Evolutionary conservation across 30 jellyfish, hydroid and myxozoan genomes (phyloP).

Genomic region (Calvadosia cruxmelitensis): DNA sequence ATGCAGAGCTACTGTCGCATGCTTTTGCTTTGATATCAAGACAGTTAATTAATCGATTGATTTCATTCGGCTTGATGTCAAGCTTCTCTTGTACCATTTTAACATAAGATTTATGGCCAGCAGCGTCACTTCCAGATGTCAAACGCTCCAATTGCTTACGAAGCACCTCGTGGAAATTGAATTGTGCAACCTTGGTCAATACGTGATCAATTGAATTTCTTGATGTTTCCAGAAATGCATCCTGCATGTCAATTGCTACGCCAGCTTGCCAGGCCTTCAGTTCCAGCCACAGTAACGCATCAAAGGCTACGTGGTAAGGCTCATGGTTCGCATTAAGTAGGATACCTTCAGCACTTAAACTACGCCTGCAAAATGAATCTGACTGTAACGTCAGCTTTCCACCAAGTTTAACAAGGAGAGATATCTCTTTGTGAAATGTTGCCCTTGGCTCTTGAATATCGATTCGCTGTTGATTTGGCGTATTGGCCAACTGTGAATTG

Average conservation of each 20-base stretch:
- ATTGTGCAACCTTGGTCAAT: conserved; percentile 31
- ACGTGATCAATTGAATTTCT: conserved; percentile 33
- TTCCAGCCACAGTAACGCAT: conserved; percentile 71
- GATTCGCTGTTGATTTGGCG: not conserved
- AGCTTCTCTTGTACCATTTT: not conserved
- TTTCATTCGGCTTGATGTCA: not conserved
- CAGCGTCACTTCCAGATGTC: not conserved
- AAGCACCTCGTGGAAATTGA: conserved; percentile 10
- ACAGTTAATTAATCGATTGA: not conserved
- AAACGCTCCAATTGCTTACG: not conserved
- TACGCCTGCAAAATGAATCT: not conserved
- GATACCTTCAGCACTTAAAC: not conserved
- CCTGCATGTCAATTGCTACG: conserved; percentile 47
- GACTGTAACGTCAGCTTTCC: not conserved
- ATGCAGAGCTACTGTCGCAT: not conserved
- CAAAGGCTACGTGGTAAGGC: conserved; percentile 37
- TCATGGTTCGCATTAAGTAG: not conserved
- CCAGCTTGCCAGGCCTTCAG: conserved; percentile 68
- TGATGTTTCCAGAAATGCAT: conserved; percentile 31
- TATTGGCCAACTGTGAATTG: not conserved
- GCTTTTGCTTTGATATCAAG: not conserved
- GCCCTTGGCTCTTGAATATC: not conserved
- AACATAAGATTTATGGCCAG: too few relatives aligned
- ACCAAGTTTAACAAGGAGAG: not conserved
- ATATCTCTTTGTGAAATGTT: not conserved